Evolutionary conservation across 2,888 invertebrate species (phyloP).

Genomic region (Branchipolynoe longqiensis): DNA sequence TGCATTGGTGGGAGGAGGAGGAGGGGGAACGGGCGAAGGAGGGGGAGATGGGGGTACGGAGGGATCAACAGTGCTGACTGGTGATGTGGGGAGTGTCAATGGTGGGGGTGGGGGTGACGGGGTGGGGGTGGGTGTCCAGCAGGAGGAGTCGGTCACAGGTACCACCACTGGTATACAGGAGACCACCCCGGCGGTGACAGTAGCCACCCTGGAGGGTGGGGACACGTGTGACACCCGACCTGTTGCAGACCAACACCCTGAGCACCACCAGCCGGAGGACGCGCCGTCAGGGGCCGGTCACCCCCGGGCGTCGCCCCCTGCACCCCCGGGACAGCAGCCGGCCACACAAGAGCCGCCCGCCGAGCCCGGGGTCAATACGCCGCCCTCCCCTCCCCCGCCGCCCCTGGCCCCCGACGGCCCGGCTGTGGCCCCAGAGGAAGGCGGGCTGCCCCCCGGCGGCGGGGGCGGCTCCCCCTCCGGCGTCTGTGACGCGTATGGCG

Average conservation of each 20-base stretch:
- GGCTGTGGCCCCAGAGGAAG: background rate
- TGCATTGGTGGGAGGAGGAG: background rate
- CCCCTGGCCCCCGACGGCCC: background rate
- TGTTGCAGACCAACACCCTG: no score
- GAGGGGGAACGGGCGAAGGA: background rate
- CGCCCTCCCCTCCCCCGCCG: background rate
- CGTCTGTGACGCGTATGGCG: slow-evolving; percentile 16
- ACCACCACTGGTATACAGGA: background rate
- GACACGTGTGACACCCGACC: no score
- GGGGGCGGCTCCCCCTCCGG: background rate
- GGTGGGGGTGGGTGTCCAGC: background rate
- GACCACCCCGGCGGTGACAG: background rate
- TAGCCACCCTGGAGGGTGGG: background rate
- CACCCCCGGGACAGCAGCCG: background rate
- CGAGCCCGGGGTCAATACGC: background rate
- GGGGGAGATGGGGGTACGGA: background rate
- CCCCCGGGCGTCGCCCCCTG: background rate
- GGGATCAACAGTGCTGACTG: background rate
- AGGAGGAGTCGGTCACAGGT: background rate
- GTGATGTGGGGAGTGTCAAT: background rate
- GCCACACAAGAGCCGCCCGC: background rate
- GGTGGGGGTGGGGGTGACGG: background rate
- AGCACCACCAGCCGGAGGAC: no score
- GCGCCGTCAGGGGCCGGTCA: background rate
- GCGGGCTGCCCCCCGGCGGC: background rate